Percentiles rank a stretch among this genome's conserved stretches.
These are phyloP conservation scores for Pilophorus perplexus DNA, from an alignment of 2,888 invertebrate genomes.

Conservation along the genomic window DNA sequence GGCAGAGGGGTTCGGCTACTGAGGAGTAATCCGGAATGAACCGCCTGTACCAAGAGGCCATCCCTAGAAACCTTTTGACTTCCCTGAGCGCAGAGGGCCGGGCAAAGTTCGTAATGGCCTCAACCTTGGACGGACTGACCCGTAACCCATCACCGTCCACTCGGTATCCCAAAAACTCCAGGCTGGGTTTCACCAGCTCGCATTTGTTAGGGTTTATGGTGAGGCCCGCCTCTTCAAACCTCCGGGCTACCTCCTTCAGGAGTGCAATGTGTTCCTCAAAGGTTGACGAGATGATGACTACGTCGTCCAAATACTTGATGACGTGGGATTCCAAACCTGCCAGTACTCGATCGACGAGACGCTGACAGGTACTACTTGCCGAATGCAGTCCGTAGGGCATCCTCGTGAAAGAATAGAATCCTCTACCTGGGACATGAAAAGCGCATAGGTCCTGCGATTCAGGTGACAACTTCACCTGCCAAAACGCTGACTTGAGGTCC, in stretches of 20 bases:
- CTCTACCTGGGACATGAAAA: slow-evolving; percentile 7
- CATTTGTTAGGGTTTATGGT: slow-evolving; percentile 6
- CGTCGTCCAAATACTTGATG: slow-evolving; percentile 24
- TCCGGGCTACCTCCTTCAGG: slow-evolving; percentile 16
- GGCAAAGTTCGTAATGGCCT: slow-evolving; percentile 26
- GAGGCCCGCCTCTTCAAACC: slow-evolving; percentile 14
- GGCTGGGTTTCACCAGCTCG: background rate
- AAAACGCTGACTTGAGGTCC: slow-evolving; percentile 9
- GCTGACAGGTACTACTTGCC: slow-evolving; percentile 43
- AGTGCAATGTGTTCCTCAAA: background rate
- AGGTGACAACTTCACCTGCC: background rate
- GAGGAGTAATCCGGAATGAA: slow-evolving; percentile 48
- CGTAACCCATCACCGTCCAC: slow-evolving; percentile 26
- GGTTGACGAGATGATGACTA: slow-evolving; percentile 4
- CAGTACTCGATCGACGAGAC: slow-evolving; percentile 44
- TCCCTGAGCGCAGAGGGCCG: slow-evolving; percentile 41
- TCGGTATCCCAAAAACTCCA: slow-evolving; percentile 45
- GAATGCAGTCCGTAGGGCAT: slow-evolving; percentile 47
- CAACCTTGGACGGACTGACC: slow-evolving; percentile 36
- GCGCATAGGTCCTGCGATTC: background rate
- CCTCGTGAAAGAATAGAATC: slow-evolving; percentile 35
- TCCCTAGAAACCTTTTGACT: slow-evolving; percentile 36
- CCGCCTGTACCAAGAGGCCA: slow-evolving; percentile 46
- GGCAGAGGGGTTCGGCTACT: slow-evolving; percentile 43
- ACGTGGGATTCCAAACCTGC: slow-evolving; percentile 37